Evolutionary conservation across 1,140 invertebrate genomes (phyloP), one percentile per base, ranked within the genome.

Genomic region (Cepaea nemoralis): DNA sequence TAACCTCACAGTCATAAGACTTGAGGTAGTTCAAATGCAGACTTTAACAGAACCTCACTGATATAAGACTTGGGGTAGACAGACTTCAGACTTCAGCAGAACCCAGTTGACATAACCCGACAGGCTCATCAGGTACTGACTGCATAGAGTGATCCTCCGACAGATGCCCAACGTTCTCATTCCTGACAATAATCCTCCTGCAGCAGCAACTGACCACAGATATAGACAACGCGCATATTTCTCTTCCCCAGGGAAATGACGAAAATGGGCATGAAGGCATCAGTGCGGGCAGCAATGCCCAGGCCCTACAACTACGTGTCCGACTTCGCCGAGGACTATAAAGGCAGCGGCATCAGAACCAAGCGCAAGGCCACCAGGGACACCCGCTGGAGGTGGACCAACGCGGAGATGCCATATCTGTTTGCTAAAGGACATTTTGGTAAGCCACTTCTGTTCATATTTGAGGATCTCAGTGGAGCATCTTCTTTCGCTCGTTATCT

Each of bases 331-430:
- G 39, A 67, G 35, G 77, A 40, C 59, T 31, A 69, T 22, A 27
- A 78, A 16, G 63, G 40, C 12, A 77, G 69, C n/a, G 40, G 40
- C 66, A 77, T 63, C 12, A 74, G 89, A 35, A 82, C 80, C 59
- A 89, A 87, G 71, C 78, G 89, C n/a, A 89, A 90, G 69, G 88
- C 88, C 1, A 83, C 85, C 12, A 80, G 86, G 59, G 75, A 87
- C 35, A 71, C 77, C 12, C 73, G 79, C 5, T 71, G 88, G 16
- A 82, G 88, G 40, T 90, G 89, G 89, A 67, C 83, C 0, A 81
- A 87, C 0, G 79, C 50, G 0, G 81, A 81, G 8, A 71, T 90
- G 1, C 78, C 78, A 6, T 80, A 80, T 69, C 31, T 50, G 16
- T 80, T 80, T 45, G 67, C 69, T n/a, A 33, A 50, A n/a, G 48